phyloP scores from a whole-genome alignment of 2,113 vertebrate genomes.

The Cervus canadensis region DNA sequence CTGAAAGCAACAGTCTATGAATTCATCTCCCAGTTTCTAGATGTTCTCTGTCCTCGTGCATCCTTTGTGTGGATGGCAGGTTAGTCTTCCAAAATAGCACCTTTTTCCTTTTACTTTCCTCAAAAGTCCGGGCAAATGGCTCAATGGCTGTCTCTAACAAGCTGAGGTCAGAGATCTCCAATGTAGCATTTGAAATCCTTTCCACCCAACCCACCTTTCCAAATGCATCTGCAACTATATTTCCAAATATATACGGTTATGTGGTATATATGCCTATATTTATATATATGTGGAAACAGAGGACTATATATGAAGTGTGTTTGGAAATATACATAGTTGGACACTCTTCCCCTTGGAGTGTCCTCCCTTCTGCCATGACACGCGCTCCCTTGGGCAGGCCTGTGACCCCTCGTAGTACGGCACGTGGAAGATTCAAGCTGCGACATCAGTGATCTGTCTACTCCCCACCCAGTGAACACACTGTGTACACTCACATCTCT shows the following conservation, averaged over 20 bases:
- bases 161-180: not conserved
- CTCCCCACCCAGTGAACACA: not conserved
- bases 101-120: not conserved
- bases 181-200: not conserved
- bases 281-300: not conserved
- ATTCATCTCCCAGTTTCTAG: not conserved
- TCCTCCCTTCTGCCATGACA: not conserved
- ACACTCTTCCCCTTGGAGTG: not conserved
- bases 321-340: not conserved
- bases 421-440: not conserved
- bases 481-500: not conserved
- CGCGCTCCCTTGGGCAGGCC: not conserved
- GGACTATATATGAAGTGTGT: not conserved
- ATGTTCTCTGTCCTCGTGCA: not conserved
- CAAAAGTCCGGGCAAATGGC: not conserved
- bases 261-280: not conserved
- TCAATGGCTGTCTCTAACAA: not conserved
- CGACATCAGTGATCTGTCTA: not conserved
- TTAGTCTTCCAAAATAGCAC: not conserved
- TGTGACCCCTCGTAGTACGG: not conserved
- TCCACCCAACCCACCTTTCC: not conserved
- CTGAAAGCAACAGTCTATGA: not conserved
- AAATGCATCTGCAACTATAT: not conserved
- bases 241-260: not conserved
- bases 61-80: not conserved